Base-by-base conservation (phyloP, 2,888 invertebrate species). In the Drosophila emarginata region DNA sequence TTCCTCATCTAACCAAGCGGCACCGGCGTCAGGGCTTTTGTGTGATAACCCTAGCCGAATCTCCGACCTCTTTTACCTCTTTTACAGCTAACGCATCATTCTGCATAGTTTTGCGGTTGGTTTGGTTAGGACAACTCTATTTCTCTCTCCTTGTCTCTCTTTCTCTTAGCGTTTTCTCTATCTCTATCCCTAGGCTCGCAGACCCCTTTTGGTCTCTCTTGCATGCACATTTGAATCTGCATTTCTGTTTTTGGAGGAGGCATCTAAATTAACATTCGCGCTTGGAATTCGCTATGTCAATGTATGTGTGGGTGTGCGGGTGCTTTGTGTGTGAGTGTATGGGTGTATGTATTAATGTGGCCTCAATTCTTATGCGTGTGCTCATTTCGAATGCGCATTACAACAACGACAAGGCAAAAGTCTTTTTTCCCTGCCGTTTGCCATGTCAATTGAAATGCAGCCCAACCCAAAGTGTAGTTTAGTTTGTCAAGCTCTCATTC, bases 301-400 rank as follows among this genome's bases (percentile, higher is more conserved):
- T 12, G n/a, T 54, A 36, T 67, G 69, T 61, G 53, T 32, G 53
- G 28, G 54, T 36, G 21, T 14, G 5, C 11, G 32, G 26, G 23
- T 3, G n/a, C n/a, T n/a, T n/a, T 45, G 12, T 39, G 18, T 26
- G 61, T 53, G n/a, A 61, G 60, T 40, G 21, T 51, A 28, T 23
- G 61, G 32, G 11, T 68, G 62, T 74, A 71, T 74, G 78, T 80
- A 82, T 85, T 82, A 82, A 85, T 85, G 82, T 82, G 85, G 73
- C 82, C 82, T 76, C 82, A 82, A 85, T 82, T 82, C 85, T 80
- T 82, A 75, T 82, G 82, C 82, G 85, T 88, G 84, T 88, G 85
- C 88, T 87, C 88, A 87, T 84, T 84, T 88, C 78, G 63, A 83
- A 88, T 84, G 84, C 78, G 81, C 88, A 88, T 87, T 84, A 86